A percentile compares a stretch with the other conserved stretches of the same genome.
These are phyloP conservation scores for Blera fallax DNA, from an alignment of 2,888 invertebrate species.

Conservation along the genomic window DNA sequence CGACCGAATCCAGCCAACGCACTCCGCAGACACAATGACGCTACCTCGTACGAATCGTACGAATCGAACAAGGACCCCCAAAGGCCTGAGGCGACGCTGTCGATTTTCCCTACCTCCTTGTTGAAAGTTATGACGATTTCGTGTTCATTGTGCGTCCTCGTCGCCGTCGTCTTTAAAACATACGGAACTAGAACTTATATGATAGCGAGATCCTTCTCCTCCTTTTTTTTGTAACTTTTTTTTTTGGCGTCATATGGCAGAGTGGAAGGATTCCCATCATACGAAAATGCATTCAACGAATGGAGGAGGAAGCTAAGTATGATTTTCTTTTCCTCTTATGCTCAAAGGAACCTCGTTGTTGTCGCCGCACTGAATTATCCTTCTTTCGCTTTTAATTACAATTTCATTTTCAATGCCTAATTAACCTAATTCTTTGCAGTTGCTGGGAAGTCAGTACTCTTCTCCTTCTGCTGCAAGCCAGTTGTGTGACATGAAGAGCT, in stretches of 20 bases:
- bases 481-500: conserved; percentile 12
- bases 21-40: conserved; percentile 55
- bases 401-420: conserved; percentile 71
- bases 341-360: conserved; percentile 43
- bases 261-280: neutral
- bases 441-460: conserved; percentile 51
- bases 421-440: conserved; percentile 69
- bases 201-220: conserved; percentile 3
- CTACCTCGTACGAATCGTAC: too few relatives aligned
- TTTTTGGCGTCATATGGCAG: conserved; percentile 20
- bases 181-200: conserved; percentile 41
- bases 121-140: conserved; percentile 26
- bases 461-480: neutral
- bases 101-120: conserved; percentile 2
- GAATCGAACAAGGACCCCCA: conserved; percentile 10
- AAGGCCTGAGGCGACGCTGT: conserved; percentile 7
- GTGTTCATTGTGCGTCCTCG: conserved; percentile 4
- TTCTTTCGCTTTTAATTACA: conserved; percentile 70
- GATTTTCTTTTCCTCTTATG: conserved; percentile 28
- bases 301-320: conserved; percentile 51
- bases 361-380: conserved; percentile 58
- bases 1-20: conserved; percentile 13
- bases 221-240: neutral
- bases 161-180: conserved; percentile 27
- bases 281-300: conserved; percentile 41